Percentiles rank a stretch among this genome's conserved stretches.
Evolutionary conservation across 1,140 invertebrate species (phyloP).

Genomic region (Procambarus clarkii): DNA sequence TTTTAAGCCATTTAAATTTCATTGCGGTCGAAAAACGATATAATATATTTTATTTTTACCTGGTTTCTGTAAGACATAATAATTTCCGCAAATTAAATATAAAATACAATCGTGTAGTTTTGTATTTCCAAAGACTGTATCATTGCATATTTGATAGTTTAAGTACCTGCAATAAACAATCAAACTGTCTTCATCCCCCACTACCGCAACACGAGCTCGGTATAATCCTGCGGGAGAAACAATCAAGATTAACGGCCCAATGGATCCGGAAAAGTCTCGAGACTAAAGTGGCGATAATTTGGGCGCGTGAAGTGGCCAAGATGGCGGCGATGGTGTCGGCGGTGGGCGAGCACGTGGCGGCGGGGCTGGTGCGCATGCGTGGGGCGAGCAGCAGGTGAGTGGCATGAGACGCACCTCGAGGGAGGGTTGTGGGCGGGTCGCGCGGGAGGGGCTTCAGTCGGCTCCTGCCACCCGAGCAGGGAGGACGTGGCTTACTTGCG

Average conservation of each 20-base stretch:
- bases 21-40: too few species aligned
- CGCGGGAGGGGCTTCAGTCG: constrained; percentile 46
- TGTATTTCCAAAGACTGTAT: too few species aligned
- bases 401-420: constrained; percentile 35
- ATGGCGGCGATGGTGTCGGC: constrained; percentile 1
- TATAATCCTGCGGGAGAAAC: background rate
- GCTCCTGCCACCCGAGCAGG: constrained; percentile 46
- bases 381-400: constrained; percentile 35
- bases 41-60: too few species aligned
- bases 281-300: constrained; percentile 18
- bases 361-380: constrained; percentile 5
- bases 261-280: background rate
- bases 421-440: constrained; percentile 32
- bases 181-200: too few species aligned
- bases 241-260: background rate
- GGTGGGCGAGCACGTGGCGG: constrained; percentile 42
- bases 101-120: too few species aligned
- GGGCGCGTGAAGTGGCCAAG: constrained; percentile 34
- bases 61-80: too few species aligned
- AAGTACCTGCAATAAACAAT: too few species aligned
- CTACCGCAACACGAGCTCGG: background rate
- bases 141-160: too few species aligned
- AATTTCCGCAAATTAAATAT: too few species aligned
- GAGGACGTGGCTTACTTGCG: constrained; percentile 25
- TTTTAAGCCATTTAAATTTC: too few species aligned